Evolutionary conservation across 2,888 invertebrate species (phyloP).

Genomic region (Ferdinandea cuprea): DNA sequence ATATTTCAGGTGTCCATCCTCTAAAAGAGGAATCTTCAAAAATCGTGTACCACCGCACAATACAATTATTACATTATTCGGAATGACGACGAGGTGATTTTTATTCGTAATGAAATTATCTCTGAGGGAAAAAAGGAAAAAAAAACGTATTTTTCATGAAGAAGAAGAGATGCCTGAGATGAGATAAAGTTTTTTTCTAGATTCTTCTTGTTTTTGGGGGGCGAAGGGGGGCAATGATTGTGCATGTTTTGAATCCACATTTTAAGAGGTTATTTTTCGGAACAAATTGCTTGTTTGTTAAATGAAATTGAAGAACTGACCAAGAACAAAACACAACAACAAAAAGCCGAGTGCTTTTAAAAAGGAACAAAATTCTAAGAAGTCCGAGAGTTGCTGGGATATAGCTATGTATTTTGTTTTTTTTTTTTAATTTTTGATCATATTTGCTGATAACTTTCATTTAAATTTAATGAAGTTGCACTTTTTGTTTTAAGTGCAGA

Average conservation of each 20-base stretch:
- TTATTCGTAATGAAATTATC: constrained; percentile 71
- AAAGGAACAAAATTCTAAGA: constrained; percentile 53
- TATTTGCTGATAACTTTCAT: constrained; percentile 71
- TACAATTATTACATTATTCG: constrained; percentile 70
- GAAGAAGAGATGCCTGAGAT: constrained; percentile 39
- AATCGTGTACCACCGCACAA: constrained; percentile 72
- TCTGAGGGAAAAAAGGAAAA: constrained; percentile 7
- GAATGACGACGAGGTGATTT: constrained; percentile 65
- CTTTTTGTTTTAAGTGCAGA: constrained; percentile 30
- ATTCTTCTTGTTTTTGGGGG: constrained; percentile 14
- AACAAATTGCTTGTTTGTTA: constrained; percentile 70
- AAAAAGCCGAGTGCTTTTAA: constrained; percentile 7
- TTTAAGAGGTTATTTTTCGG: constrained; percentile 57
- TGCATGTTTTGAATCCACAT: constrained; percentile 45
- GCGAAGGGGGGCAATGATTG: no score
- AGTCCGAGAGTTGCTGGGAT: constrained; percentile 28
- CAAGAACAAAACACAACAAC: constrained; percentile 21
- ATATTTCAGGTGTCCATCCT: constrained; percentile 50
- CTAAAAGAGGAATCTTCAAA: constrained; percentile 56
- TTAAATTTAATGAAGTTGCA: constrained; percentile 71
- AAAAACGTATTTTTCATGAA: constrained; percentile 5
- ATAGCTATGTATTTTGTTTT: no score
- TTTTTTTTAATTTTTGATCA: constrained; percentile 46
- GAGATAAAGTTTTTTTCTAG: constrained; percentile 26
- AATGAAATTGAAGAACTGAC: constrained; percentile 47